Conservation (phyloP, 2,888 invertebrate species). For the Cryptocephalus moraei region DNA sequence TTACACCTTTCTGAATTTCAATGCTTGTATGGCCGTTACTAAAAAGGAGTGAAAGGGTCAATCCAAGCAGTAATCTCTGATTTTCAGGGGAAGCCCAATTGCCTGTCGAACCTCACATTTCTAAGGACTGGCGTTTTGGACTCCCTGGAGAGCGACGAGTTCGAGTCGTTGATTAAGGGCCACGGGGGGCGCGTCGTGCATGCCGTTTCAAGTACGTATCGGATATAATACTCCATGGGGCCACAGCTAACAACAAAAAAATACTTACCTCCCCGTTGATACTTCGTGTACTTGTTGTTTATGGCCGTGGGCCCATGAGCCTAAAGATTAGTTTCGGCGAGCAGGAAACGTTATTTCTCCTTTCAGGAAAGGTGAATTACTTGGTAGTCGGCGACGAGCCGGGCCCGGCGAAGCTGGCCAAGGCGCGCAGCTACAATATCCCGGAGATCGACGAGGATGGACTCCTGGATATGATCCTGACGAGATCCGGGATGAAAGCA, state of each 20-base stretch:
- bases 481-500: slow-evolving; percentile 41
- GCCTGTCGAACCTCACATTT: slow-evolving; percentile 60
- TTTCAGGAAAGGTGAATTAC: slow-evolving; percentile 52
- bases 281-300: no score
- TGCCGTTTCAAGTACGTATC: slow-evolving; percentile 52
- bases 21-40: no score
- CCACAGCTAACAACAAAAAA: neutral
- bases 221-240: neutral
- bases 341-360: no score
- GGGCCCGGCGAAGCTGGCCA: slow-evolving; percentile 74
- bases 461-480: slow-evolving; percentile 65
- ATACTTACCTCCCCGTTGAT: no score
- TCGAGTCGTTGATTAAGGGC: slow-evolving; percentile 58
- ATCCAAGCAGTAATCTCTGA: no score
- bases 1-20: no score
- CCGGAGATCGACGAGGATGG: slow-evolving; percentile 72
- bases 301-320: no score
- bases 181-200: slow-evolving; percentile 73
- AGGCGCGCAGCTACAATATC: slow-evolving; percentile 61
- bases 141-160: slow-evolving; percentile 76
- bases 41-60: no score
- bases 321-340: no score
- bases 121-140: slow-evolving; percentile 80
- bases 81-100: slow-evolving; percentile 57
- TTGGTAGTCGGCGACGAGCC: slow-evolving; percentile 77